Base-by-base conservation (phyloP, 2,888 invertebrate genomes). In the Folsomia manolachei region DNA sequence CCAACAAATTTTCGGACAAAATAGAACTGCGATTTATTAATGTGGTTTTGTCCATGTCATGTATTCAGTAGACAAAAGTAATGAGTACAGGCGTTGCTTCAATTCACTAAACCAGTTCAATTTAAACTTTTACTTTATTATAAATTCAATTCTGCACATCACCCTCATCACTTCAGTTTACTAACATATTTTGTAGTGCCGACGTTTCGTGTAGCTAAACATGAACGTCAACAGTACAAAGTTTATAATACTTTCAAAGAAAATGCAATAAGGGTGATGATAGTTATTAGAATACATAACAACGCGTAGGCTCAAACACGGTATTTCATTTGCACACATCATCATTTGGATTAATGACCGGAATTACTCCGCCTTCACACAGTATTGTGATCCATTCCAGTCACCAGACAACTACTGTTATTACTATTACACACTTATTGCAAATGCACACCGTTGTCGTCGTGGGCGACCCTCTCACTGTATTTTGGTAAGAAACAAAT, bases 351-450 rank as follows among this genome's bases (percentile, higher is more conserved):
- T n/a, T 56, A 56, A 39, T 9, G 7, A 9, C 7, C 7, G 56
- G 4, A 19, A 56, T 7, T 18, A 56, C 21, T 4, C 19, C 19
- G 56, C 56, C 56, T 56, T 14, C 56, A 56, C 21, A 56, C 21
- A 19, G 56, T 27, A 18, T 18, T 56, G 19, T 53, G 27, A 19
- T 60, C 24, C 67, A 67, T 67, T 60, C n/a, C 56, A 23, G 26
- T 67, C 26, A 67, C 67, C 53, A 25, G 19, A 52, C 66, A 53
- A 67, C 24, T 26, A 67, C 56, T 53, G 67, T 67, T 67, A 67
- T 67, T 67, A 26, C 60, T 56, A 56, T 56, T 56, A 56, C 56
- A 56, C 21, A 56, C 56, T 56, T 56, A 56, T 56, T 56, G 21
- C 56, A 56, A n/a, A 56, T 56, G 56, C 19, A n/a, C n/a, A n/a